phyloP scores from a whole-genome alignment of 2,888 invertebrate species.

The Eupeodes latifasciatus region DNA sequence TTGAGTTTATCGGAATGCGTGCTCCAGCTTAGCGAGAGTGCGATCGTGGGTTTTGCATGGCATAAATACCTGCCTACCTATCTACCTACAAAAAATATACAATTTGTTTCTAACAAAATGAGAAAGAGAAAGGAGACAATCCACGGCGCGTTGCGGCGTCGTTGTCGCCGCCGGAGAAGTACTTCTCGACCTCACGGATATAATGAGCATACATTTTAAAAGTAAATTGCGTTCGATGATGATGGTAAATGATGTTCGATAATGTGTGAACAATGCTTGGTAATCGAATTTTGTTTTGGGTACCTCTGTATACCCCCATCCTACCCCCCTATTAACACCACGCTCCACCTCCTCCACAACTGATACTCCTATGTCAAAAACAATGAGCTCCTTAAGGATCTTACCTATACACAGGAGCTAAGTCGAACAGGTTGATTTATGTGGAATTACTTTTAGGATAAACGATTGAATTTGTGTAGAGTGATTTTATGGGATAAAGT shows the following conservation, averaged over 20 bases:
- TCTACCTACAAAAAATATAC: slow-evolving; percentile 17
- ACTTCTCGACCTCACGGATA: slow-evolving; percentile 62
- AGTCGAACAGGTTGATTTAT: slow-evolving; percentile 64
- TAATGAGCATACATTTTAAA: slow-evolving; percentile 29
- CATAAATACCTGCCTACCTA: too few relatives aligned
- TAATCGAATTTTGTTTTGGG: slow-evolving; percentile 42
- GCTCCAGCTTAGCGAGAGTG: slow-evolving; percentile 46
- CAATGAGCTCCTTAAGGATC: slow-evolving; percentile 15
- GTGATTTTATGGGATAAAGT: neutral
- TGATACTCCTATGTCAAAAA: neutral
- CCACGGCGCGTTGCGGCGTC: neutral
- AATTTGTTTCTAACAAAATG: slow-evolving; percentile 34
- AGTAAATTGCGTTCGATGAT: slow-evolving; percentile 27
- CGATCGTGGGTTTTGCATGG: neutral
- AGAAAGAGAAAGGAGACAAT: slow-evolving; percentile 30
- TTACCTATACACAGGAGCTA: neutral
- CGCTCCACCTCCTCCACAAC: neutral
- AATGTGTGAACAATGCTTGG: slow-evolving; percentile 63
- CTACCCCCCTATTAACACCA: too few relatives aligned
- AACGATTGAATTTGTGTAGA: slow-evolving; percentile 14
- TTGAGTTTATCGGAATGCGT: slow-evolving; percentile 66
- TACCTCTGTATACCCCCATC: neutral
- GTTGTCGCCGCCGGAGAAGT: slow-evolving; percentile 12
- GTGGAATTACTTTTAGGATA: slow-evolving; percentile 7
- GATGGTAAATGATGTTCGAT: slow-evolving; percentile 49